phyloP scores from a whole-genome alignment of 2,888 invertebrate species.

The Pseudococcus viburni region DNA sequence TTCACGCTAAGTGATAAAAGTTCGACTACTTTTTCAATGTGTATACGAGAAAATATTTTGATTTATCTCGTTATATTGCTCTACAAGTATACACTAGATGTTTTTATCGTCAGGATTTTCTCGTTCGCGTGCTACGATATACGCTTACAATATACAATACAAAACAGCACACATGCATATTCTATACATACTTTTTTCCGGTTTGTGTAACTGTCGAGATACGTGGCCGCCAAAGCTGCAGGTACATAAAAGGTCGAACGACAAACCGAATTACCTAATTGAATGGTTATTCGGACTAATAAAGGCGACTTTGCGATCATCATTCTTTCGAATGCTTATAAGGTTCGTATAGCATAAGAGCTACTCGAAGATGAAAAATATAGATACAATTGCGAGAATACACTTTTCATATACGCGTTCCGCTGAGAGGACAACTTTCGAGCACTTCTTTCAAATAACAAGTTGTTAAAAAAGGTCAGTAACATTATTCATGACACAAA shows the following conservation, averaged over 20 bases:
- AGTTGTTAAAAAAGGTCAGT: constrained; percentile 4
- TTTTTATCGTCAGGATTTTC: not conserved
- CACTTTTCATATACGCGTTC: not conserved
- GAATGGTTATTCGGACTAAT: constrained; percentile 43
- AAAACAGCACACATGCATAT: not conserved
- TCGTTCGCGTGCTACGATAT: not conserved
- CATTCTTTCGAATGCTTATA: not conserved
- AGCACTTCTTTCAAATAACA: not conserved
- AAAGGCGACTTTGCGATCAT: not conserved
- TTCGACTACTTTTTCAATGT: not conserved
- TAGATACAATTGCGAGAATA: constrained; percentile 18
- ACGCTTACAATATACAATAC: not conserved
- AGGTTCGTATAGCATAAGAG: too few relatives aligned
- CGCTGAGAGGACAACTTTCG: not conserved
- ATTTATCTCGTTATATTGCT: constrained; percentile 4
- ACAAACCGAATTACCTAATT: constrained; percentile 32
- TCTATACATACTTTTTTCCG: not conserved
- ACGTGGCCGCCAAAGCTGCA: not conserved
- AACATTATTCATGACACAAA: not conserved
- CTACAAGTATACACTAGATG: not conserved
- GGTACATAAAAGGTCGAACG: not conserved
- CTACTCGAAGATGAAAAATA: constrained; percentile 5
- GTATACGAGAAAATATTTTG: constrained; percentile 9
- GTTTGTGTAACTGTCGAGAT: not conserved
- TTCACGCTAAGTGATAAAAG: constrained; percentile 53